These are phyloP conservation scores for Hymenochirus boettgeri DNA, from an alignment of 2,113 vertebrate genomes.

Conservation along the genomic window DNA sequence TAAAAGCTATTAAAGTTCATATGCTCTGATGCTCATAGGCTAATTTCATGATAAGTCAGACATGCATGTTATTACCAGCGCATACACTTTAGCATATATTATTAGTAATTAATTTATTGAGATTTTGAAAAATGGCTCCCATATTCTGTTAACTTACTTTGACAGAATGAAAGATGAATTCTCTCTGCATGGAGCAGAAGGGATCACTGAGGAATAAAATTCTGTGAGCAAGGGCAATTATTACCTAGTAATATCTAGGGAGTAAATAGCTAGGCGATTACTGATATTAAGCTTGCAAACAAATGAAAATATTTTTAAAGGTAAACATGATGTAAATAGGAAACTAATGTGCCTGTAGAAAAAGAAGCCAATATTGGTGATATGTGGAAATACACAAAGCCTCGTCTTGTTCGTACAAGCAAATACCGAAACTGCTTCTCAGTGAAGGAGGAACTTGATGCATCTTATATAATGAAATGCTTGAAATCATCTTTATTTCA, in stretches of 20 bases:
- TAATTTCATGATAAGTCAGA: conserved; percentile 18
- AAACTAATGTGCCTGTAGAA: conserved; percentile 42
- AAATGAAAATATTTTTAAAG: conserved; percentile 52
- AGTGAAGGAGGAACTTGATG: not conserved
- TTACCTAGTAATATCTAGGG: conserved; percentile 47
- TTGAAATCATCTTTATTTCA: too few relatives aligned
- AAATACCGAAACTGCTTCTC: not conserved
- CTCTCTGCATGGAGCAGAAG: conserved; percentile 47
- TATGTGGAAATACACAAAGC: not conserved
- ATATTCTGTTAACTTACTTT: conserved; percentile 36
- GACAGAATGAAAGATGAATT: conserved; percentile 51
- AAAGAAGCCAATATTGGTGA: not conserved
- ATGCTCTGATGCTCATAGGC: conserved; percentile 7
- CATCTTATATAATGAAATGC: too few relatives aligned
- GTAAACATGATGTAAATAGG: conserved; percentile 47
- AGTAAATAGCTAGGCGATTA: conserved; percentile 22
- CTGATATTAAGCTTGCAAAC: conserved; percentile 42
- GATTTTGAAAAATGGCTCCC: conserved; percentile 32
- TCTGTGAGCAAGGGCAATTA: conserved; percentile 54
- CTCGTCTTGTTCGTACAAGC: not conserved
- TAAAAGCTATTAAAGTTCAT: not conserved
- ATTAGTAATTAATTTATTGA: conserved; percentile 30
- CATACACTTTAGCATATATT: conserved; percentile 28
- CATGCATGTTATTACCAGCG: conserved; percentile 19
- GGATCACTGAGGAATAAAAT: conserved; percentile 55